Evolutionary conservation across 53 echinoderm and acorn worm genomes (phyloP), one percentile per base, ranked within the genome.

Genomic region (Mesocentrotus franciscanus): DNA sequence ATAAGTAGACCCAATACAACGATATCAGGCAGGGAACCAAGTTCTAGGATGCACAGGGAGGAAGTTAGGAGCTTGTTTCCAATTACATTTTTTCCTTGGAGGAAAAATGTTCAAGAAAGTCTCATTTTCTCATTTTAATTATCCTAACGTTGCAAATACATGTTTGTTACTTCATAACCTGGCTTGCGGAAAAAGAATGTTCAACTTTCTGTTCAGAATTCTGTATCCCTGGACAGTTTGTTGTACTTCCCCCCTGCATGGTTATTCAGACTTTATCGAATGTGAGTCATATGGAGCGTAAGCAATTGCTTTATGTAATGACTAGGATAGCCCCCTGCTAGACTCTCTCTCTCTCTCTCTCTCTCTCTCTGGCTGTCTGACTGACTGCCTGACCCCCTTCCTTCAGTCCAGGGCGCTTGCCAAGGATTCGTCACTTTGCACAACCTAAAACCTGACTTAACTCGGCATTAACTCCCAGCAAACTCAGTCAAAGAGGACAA

Each of bases 381-480:
- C 39, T 81, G 36, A 81, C 39, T 34, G 78, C 34, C 78, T 81
- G 81, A 81, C 81, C 81, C 81, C 81, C 81, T 81, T 81, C 81
- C 81, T 81, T 8, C 42, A 18, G 36, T 81, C 42, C 81, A 81
- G 42, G 33, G 16, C 81, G 8, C 20, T 81, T 81, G 81, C 81
- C 81, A 81, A 81, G 42, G 32, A 90, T 58, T 90, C 30, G 90
- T 90, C 90, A 90, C 49, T 90, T 90, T 16, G 29, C 60, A 60
- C 59, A 26, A 60, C 58, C 90, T 90, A 60, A 90, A 58, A 90
- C 60, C 90, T 8, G 60, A 90, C 90, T 90, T 90, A 90, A 90
- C 90, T 90, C 90, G 59, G 90, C 90, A 90, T 90, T 90, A 90
- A 90, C 90, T 90, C 90, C 20, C n/a, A 26, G 87, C 78, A 78